These are phyloP conservation scores for Hemicentrotus pulcherrimus DNA, from an alignment of 35 echinoderm and acorn worm species.

Conservation along the genomic window DNA sequence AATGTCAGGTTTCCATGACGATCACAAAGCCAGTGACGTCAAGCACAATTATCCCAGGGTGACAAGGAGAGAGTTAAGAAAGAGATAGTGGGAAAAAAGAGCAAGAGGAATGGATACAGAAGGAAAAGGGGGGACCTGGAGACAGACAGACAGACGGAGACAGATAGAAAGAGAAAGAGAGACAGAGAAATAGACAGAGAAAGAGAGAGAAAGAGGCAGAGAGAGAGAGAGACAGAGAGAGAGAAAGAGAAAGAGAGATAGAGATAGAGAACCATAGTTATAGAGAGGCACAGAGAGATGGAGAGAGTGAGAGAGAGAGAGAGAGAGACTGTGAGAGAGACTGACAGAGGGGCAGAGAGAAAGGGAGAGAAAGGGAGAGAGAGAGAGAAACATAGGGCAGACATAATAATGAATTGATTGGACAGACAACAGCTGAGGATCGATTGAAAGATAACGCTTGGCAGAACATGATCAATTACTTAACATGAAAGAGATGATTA, in stretches of 20 bases:
- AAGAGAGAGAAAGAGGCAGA: not conserved
- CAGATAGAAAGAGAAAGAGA: not conserved
- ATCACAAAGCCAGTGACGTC: conserved; percentile 49
- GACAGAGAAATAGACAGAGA: not conserved
- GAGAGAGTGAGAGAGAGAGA: no score
- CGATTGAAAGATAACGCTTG: no score
- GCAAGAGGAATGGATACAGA: not conserved
- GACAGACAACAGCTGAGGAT: no score
- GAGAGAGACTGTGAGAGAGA: no score
- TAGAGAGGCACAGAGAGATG: no score
- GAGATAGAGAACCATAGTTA: not conserved
- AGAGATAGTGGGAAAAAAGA: not conserved
- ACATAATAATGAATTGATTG: no score
- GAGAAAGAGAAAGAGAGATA: not conserved
- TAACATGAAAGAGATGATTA: no score
- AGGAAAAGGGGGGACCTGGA: not conserved
- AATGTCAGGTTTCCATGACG: conserved; percentile 47
- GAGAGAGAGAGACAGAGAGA: no score
- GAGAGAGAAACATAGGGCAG: no score
- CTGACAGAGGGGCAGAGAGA: no score
- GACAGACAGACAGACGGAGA: not conserved
- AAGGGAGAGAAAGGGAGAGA: no score
- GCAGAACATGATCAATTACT: no score
- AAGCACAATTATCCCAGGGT: conserved; percentile 47
- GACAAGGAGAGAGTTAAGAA: not conserved